Evolutionary conservation across 2,888 invertebrate genomes (phyloP).

Genomic region (Tromatobia lineatoria): DNA sequence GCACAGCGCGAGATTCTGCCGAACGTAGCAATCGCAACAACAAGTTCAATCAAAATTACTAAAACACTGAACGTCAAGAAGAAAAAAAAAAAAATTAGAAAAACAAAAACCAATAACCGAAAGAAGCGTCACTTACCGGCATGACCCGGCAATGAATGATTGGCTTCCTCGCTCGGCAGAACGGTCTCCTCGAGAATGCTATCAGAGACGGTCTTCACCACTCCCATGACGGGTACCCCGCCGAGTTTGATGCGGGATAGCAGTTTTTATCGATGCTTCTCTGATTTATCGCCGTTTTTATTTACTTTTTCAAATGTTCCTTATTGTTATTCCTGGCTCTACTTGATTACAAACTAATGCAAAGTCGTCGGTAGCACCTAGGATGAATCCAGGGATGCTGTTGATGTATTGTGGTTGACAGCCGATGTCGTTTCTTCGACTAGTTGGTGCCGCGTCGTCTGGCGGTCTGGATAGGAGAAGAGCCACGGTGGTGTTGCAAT

Average conservation of each 20-base stretch:
- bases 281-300: background rate
- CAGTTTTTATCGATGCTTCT: background rate
- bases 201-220: conserved; percentile 81
- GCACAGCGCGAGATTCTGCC: background rate
- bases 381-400: background rate
- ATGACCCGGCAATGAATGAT: conserved; percentile 80
- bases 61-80: background rate
- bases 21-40: background rate
- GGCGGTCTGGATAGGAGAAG: conserved; percentile 70
- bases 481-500: conserved; percentile 54
- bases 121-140: conserved; percentile 77
- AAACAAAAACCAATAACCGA: background rate
- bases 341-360: background rate
- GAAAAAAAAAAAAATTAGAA: background rate
- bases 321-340: background rate
- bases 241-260: conserved; percentile 42
- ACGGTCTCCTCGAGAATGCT: conserved; percentile 81
- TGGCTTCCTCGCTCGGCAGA: conserved; percentile 82
- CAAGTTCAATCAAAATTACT: background rate
- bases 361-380: background rate
- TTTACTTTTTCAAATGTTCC: background rate
- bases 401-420: background rate
- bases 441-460: conserved; percentile 71
- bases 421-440: conserved; percentile 53
- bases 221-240: conserved; percentile 80